Evolutionary conservation across 2,797 vertebrate species (phyloP).

Genomic region (Masticophis lateralis): DNA sequence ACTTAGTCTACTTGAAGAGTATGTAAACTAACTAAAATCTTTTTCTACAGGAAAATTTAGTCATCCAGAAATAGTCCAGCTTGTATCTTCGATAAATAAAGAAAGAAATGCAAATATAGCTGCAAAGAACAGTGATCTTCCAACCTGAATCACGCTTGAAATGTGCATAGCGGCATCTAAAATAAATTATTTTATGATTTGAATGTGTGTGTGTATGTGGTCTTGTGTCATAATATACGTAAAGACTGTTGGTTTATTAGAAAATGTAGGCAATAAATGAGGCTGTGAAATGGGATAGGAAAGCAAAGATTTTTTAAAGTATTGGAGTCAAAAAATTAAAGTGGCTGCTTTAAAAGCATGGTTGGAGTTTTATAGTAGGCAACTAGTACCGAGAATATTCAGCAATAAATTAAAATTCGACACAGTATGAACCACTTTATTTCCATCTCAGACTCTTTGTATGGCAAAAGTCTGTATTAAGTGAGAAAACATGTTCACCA

Average conservation of each 20-base stretch:
- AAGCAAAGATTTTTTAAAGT: not conserved
- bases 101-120: slow-evolving; percentile 75
- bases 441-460: not conserved
- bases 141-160: slow-evolving; percentile 46
- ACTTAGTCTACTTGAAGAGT: not conserved
- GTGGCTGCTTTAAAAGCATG: not conserved
- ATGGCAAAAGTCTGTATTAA: not conserved
- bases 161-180: not conserved
- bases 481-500: not conserved
- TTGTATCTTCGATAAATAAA: slow-evolving; percentile 82
- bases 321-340: not conserved
- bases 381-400: not conserved
- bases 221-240: not conserved
- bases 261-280: not conserved
- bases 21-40: slow-evolving; percentile 46
- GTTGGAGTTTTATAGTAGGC: not conserved
- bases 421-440: not conserved
- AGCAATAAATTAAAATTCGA: not conserved
- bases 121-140: not conserved
- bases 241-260: not conserved
- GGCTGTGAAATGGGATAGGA: not conserved
- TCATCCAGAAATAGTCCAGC: slow-evolving; percentile 85
- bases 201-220: slow-evolving; percentile 8
- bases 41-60: slow-evolving; percentile 84
- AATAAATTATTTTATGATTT: slow-evolving; percentile 48